Conservation (phyloP, 2,113 vertebrate species). For the Myiagra hebetior region DNA sequence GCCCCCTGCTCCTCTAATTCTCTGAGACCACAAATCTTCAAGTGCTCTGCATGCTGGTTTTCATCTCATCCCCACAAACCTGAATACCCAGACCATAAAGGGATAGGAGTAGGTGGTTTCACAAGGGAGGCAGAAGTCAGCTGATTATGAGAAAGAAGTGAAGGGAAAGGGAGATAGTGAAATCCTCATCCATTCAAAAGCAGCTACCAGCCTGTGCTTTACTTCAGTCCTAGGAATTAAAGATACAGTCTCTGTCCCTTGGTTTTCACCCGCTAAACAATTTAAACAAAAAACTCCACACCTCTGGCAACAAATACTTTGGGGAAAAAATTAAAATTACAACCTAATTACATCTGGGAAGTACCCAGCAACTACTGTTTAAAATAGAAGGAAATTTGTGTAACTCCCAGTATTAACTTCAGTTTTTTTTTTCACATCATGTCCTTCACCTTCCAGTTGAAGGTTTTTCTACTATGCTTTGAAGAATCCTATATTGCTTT, state of each 20-base stretch:
- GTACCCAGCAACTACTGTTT: neutral
- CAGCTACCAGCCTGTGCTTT: neutral
- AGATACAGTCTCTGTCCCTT: neutral
- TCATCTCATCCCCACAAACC: neutral
- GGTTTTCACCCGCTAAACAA: neutral
- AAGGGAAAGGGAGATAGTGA: neutral
- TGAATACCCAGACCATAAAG: neutral
- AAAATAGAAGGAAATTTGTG: neutral
- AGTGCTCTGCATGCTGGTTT: neutral
- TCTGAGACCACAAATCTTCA: neutral
- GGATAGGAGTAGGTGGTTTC: neutral
- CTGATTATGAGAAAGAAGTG: neutral
- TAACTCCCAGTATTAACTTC: neutral
- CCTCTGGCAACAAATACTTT: neutral
- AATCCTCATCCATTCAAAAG: neutral
- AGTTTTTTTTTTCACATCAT: neutral
- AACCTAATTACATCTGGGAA: neutral
- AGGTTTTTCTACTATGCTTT: neutral
- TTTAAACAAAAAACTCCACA: neutral
- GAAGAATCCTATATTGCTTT: neutral
- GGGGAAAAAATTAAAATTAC: neutral
- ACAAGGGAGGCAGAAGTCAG: neutral
- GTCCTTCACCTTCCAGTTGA: neutral
- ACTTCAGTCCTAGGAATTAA: neutral
- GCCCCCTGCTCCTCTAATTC: neutral